phyloP scores from a whole-genome alignment of 2,113 vertebrate species.

The Phylloscopus trochilus region DNA sequence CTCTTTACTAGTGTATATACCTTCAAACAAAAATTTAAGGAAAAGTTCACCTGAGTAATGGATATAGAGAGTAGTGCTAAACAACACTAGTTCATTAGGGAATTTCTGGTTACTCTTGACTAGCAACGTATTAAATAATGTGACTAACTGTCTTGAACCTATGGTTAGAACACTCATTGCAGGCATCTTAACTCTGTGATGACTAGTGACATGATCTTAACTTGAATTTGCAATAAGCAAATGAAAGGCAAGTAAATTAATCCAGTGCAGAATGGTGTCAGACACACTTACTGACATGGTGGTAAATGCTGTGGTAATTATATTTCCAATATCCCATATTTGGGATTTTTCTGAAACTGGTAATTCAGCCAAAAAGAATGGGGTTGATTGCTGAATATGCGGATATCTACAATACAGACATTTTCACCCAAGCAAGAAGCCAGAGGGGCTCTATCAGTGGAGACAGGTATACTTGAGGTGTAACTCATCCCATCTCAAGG shows the following conservation, averaged over 20 bases:
- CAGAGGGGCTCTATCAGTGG: neutral
- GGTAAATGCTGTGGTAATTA: neutral
- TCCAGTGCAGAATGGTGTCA: neutral
- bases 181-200: conserved; percentile 2
- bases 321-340: neutral
- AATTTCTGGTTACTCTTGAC: conserved; percentile 14
- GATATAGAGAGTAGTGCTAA: neutral
- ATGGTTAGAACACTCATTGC: neutral
- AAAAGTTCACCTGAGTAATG: neutral
- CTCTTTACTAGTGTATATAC: conserved; percentile 86
- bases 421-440: neutral
- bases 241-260: conserved; percentile 11
- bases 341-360: neutral
- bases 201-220: neutral
- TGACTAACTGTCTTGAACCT: conserved; percentile 38
- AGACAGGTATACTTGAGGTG: neutral
- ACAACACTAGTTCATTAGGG: neutral
- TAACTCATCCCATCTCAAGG: neutral
- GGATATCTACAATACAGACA: neutral
- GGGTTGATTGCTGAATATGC: neutral
- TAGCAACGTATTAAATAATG: neutral
- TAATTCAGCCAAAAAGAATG: neutral
- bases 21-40: conserved; percentile 60
- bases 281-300: neutral
- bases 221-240: neutral